Evolutionary conservation across 2,797 vertebrate species (phyloP).

Genomic region (Thamnophis elegans): DNA sequence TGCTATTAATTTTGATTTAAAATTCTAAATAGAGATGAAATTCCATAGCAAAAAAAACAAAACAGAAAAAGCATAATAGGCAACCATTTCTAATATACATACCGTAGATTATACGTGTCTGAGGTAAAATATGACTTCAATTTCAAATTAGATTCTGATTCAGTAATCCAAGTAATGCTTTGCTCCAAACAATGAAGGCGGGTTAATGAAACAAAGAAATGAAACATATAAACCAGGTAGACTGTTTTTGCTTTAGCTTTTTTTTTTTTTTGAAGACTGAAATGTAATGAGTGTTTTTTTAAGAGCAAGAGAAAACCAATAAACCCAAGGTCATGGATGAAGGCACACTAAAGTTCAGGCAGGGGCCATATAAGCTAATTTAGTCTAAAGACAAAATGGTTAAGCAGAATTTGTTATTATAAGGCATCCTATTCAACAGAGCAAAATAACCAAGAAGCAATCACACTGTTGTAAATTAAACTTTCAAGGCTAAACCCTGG

Average conservation of each 20-base stretch:
- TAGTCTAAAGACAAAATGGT: neutral
- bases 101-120: neutral
- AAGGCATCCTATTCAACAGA: neutral
- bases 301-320: neutral
- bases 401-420: neutral
- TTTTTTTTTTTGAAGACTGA: neutral
- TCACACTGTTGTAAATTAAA: neutral
- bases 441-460: neutral
- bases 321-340: neutral
- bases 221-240: neutral
- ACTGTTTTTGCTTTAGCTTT: neutral
- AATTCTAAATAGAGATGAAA: neutral
- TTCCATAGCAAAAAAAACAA: neutral
- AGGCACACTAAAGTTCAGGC: neutral
- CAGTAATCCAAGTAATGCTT: neutral
- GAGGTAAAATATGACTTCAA: neutral
- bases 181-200: neutral
- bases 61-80: neutral
- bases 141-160: neutral
- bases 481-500: neutral
- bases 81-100: neutral
- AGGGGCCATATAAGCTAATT: neutral
- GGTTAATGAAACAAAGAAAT: neutral
- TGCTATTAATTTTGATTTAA: neutral
- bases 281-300: neutral